Evolutionary conservation across 2,888 invertebrate genomes (phyloP).

Genomic region (Congeria kusceri): DNA sequence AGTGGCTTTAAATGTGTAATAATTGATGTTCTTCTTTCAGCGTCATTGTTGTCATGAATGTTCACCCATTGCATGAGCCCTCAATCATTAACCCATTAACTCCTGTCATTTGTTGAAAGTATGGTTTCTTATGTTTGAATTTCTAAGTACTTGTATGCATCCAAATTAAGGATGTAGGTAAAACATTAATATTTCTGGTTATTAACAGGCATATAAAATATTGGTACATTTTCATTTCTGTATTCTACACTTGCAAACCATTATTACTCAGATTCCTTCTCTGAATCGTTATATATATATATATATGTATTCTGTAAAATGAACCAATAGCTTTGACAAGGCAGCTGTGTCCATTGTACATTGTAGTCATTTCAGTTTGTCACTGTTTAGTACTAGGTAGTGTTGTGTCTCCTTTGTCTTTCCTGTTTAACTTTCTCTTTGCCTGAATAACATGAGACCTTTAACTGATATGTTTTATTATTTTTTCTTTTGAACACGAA

Average conservation of each 20-base stretch:
- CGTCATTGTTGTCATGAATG: background rate
- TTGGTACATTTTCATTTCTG: constrained; percentile 9
- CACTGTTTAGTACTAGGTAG: background rate
- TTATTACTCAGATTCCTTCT: no score
- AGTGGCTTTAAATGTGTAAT: constrained; percentile 36
- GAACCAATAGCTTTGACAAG: constrained; percentile 5
- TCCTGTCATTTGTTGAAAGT: no score
- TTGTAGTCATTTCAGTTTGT: constrained; percentile 8
- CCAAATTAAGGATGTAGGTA: no score
- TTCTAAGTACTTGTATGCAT: no score
- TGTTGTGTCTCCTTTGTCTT: constrained; percentile 23
- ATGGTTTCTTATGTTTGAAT: no score
- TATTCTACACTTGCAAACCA: no score
- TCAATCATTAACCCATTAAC: no score
- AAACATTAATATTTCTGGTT: background rate
- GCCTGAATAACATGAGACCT: background rate
- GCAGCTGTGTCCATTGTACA: background rate
- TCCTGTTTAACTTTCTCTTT: background rate
- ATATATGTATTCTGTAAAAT: background rate
- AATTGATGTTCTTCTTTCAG: constrained; percentile 3
- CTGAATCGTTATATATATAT: no score
- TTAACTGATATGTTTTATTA: no score
- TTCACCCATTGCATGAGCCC: background rate
- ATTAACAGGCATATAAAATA: background rate
- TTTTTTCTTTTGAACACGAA: no score